These are phyloP conservation scores for Phoeniculus purpureus DNA, from an alignment of 2,797 vertebrate genomes.

Conservation along the genomic window DNA sequence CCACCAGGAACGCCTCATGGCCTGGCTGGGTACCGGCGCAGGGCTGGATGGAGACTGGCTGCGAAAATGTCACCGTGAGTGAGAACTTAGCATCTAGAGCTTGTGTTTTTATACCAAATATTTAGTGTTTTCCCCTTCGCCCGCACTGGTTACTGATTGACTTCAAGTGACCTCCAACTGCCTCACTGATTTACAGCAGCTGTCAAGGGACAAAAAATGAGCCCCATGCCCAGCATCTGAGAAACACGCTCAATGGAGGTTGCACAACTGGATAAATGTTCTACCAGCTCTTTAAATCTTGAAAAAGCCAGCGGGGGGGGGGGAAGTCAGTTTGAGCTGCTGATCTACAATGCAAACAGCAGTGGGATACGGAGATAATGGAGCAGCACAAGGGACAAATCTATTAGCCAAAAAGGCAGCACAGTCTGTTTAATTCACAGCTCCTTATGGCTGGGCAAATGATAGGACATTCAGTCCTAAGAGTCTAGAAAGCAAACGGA, in stretches of 20 bases:
- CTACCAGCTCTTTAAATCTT: conserved; percentile 37
- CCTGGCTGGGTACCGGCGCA: not conserved
- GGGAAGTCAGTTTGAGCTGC: not conserved
- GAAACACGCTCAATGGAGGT: conserved; percentile 9
- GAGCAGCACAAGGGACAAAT: not conserved
- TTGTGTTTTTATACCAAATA: conserved; percentile 33
- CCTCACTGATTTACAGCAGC: conserved; percentile 34
- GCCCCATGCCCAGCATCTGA: not conserved
- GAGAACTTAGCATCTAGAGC: not conserved
- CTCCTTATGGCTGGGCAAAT: conserved; percentile 10
- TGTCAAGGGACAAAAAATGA: conserved; percentile 27
- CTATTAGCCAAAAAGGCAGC: not conserved
- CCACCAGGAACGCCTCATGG: not conserved
- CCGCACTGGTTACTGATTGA: conserved; percentile 52
- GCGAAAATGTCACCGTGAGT: not conserved
- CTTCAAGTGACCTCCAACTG: conserved; percentile 52
- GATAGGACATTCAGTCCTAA: not conserved
- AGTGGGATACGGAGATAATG: conserved; percentile 2
- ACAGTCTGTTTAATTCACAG: conserved; percentile 25
- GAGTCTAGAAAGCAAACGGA: not conserved
- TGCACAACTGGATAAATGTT: conserved; percentile 36
- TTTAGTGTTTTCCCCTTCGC: not conserved
- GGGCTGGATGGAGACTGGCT: not conserved
- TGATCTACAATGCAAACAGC: conserved; percentile 49
- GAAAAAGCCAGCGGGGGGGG: too few relatives aligned